Evolutionary conservation across 2,888 invertebrate genomes (phyloP), one percentile per base, ranked within the genome.

Genomic region (Lasioglossum pauxillum): DNA sequence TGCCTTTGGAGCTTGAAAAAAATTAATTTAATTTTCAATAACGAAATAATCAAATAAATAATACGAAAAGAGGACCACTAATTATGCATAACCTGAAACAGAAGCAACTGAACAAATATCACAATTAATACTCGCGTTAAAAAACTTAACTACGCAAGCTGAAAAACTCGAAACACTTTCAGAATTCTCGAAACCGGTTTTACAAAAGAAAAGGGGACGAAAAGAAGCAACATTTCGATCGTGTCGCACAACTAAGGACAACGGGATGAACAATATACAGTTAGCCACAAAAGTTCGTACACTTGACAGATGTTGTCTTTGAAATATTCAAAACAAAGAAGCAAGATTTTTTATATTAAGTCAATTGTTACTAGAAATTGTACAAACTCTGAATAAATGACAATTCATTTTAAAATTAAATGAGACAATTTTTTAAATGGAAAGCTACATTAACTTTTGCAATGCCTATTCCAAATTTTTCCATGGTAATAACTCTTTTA

Each of bases 241-340:
- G 53, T 53, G 53, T 71, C 38, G 69, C 10, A 46, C 16, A 69
- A 64, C 69, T 44, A 23, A 12, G 35, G n/a, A 53, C 49, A 31
- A 57, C 31, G 35, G 49, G 81, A 88, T 86, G 12, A 41, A 41
- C 23, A 41, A 71, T 71, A 41, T 71, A 71, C 69, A 69, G 64
- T 64, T 35, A 64, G 64, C 64, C 64, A 64, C 31, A 64, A 64
- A 31, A 64, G 19, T 31, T 64, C 31, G 31, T 64, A 64, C 31
- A 64, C 16, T 64, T 31, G 7, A 16, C 7, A 31, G 5, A 31
- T 31, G 19, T 64, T 31, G 64, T 64, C 16, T 27, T 27, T 64
- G 16, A 64, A 64, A 16, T 14, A 16, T 64, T 64, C 7, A 27
- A 64, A 60, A 64, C 2, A 7, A 64, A 64, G 7, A 31, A 16